Conservation (phyloP, 2,888 invertebrate genomes). For the Chalcosyrphus nemorum region DNA sequence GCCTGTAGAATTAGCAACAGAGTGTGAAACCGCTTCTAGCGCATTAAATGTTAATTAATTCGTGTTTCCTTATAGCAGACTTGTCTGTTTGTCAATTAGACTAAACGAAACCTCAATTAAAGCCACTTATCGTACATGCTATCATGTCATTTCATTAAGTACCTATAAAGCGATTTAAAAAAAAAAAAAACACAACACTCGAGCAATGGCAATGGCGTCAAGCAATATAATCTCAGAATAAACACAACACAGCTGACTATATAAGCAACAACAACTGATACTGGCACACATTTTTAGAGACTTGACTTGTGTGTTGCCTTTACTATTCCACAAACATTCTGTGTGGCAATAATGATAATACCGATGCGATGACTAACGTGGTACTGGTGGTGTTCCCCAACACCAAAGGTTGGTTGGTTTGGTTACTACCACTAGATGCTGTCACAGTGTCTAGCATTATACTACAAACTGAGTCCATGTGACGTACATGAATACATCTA, state of each 20-base stretch:
- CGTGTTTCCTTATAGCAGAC: too few species aligned
- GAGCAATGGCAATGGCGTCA: too few species aligned
- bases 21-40: too few species aligned
- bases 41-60: too few species aligned
- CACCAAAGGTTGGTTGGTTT: slow-evolving; percentile 22
- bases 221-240: not conserved
- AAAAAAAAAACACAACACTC: too few species aligned
- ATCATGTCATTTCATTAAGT: too few species aligned
- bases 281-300: not conserved
- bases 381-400: slow-evolving; percentile 41
- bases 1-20: too few species aligned
- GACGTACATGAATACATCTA: slow-evolving; percentile 39
- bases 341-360: slow-evolving; percentile 17
- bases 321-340: not conserved
- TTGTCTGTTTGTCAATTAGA: too few species aligned
- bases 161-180: too few species aligned
- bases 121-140: too few species aligned
- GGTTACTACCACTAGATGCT: slow-evolving; percentile 23
- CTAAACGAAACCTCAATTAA: too few species aligned
- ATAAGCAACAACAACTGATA: not conserved
- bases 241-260: too few species aligned
- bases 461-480: slow-evolving; percentile 25
- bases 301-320: slow-evolving; percentile 23
- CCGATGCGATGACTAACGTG: slow-evolving; percentile 42
- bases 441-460: slow-evolving; percentile 7